Evolutionary conservation across 2,113 vertebrate species (phyloP).

Genomic region (Burhinus oedicnemus): DNA sequence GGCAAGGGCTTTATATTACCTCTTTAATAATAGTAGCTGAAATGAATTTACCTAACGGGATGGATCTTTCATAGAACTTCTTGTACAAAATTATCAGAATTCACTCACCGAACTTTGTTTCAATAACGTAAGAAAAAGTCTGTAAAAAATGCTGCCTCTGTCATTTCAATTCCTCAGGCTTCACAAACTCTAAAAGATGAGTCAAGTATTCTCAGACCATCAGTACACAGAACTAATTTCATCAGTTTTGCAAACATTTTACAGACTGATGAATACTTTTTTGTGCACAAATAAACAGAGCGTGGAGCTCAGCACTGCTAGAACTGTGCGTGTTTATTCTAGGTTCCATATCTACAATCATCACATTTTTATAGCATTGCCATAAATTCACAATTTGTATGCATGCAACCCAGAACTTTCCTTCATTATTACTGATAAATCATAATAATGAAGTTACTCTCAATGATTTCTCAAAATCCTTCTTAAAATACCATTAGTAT

Average conservation of each 20-base stretch:
- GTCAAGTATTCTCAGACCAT: neutral
- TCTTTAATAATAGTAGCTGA: conserved; percentile 68
- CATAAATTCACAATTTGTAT: neutral
- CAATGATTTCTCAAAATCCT: neutral
- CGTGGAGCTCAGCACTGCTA: neutral
- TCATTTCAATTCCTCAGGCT: conserved; percentile 34
- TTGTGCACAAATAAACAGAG: neutral
- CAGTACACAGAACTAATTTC: neutral
- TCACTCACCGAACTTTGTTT: conserved; percentile 61
- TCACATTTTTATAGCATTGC: neutral
- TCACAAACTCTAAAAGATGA: neutral
- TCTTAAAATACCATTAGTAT: neutral
- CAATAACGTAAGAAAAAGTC: conserved; percentile 52
- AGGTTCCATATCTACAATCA: neutral
- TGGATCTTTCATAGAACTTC: conserved; percentile 50
- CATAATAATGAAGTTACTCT: neutral
- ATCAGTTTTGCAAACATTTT: neutral
- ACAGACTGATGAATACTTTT: neutral
- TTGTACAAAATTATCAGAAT: conserved; percentile 64
- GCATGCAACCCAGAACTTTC: neutral
- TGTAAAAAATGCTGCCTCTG: conserved; percentile 33
- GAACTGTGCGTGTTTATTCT: neutral
- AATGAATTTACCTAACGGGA: conserved; percentile 66
- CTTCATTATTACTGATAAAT: neutral
- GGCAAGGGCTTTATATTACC: conserved; percentile 57